Conservation (phyloP, 2,888 invertebrate genomes). For the Xanthostigma xanthostigma region DNA sequence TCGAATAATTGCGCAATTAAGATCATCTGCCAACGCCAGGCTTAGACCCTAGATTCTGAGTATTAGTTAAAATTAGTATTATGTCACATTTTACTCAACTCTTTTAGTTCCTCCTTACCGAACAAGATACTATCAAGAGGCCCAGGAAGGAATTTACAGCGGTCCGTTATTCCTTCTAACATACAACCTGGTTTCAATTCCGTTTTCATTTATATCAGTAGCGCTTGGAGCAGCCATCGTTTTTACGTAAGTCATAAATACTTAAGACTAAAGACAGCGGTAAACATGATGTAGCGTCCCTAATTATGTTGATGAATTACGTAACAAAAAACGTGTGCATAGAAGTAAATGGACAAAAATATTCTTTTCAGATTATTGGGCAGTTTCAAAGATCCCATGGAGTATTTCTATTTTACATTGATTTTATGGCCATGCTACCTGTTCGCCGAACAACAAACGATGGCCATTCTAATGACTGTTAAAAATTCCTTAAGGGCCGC, state of each 20-base stretch:
- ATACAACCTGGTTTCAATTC: slow-evolving; percentile 66
- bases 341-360: not conserved
- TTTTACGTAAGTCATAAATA: slow-evolving; percentile 43
- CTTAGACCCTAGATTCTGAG: too few species aligned
- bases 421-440: slow-evolving; percentile 75
- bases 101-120: slow-evolving; percentile 62
- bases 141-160: slow-evolving; percentile 76
- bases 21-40: too few species aligned
- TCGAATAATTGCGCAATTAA: too few species aligned
- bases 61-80: too few species aligned
- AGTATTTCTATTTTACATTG: slow-evolving; percentile 52
- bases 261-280: too few species aligned
- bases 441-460: slow-evolving; percentile 71
- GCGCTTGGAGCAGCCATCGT: slow-evolving; percentile 56
- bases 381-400: slow-evolving; percentile 35
- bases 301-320: too few species aligned
- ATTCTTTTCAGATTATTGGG: slow-evolving; percentile 36
- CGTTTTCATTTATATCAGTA: slow-evolving; percentile 64
- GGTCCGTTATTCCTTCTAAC: slow-evolving; percentile 71
- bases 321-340: too few species aligned
- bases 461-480: slow-evolving; percentile 66
- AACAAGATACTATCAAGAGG: slow-evolving; percentile 86
- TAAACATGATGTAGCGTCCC: too few species aligned
- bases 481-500: slow-evolving; percentile 65
- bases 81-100: not conserved